Evolutionary conservation across 1,140 invertebrate species (phyloP), one percentile per base, ranked within the genome.

Genomic region (Fopius arisanus): DNA sequence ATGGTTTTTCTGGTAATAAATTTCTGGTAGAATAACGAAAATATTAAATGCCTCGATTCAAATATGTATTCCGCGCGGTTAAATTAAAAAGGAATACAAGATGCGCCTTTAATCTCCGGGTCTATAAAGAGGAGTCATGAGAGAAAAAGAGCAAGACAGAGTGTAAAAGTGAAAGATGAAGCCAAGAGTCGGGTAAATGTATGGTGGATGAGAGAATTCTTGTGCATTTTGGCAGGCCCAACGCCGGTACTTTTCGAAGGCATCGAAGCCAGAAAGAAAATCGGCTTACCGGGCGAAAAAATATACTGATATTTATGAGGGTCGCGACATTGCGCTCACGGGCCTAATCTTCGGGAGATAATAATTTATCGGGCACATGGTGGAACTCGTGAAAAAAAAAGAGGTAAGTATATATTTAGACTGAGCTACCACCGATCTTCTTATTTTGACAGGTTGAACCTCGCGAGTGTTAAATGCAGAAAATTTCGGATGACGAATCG

Each of bases 241-340:
- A 78, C 77, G 77, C 75, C 75, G 81, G 68, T 71, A 74, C 78
- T 78, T 82, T 86, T 84, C 81, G 84, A 83, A 84, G 81, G 72
- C 69, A 86, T 85, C 81, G 83, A 77, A 77, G 62, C 82, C 79
- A 82, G 82, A 85, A 82, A 87, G 82, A 78, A 86, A 88, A 88
- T 88, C 87, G 86, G 87, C 87, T 88, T 88, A 85, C 84, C 78
- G 74, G 71, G 76, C 78, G 81, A 78, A 80, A 81, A 83, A 83
- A 83, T 82, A 79, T 85, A 84, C 84, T 78, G 81, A 86, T 87
- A 88, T 87, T 87, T 88, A 88, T 88, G 86, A 87, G 85, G 85
- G 86, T 86, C 85, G 84, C 81, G 83, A 86, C 85, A 87, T 85
- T 79, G 23, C 62, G 62, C 26, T 59, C 54, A 59, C 10, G 78